Evolutionary conservation across 2,113 vertebrate species (phyloP).

Genomic region (Pangasianodon hypophthalmus): DNA sequence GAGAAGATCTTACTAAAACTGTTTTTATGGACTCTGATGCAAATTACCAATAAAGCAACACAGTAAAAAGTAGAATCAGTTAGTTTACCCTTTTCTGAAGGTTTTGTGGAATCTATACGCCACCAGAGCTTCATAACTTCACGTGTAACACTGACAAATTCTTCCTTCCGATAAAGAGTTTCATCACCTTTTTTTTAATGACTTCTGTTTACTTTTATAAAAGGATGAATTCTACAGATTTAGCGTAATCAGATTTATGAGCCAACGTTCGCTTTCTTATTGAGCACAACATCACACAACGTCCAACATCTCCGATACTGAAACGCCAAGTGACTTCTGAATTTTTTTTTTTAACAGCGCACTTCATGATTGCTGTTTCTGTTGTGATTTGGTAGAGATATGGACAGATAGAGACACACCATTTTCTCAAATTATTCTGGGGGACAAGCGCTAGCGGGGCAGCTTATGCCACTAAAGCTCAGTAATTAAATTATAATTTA

Average conservation of each 20-base stretch:
- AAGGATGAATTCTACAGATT: background rate
- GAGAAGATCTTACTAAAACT: background rate
- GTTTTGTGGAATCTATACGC: background rate
- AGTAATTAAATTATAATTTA: slow-evolving; percentile 99
- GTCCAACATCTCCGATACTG: background rate
- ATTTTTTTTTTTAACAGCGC: background rate
- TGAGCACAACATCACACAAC: background rate
- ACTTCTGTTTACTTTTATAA: background rate
- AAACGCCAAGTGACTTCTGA: background rate
- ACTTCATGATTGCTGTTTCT: background rate
- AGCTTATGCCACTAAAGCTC: slow-evolving; percentile 95
- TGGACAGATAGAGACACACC: slow-evolving; percentile 70
- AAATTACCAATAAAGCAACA: background rate
- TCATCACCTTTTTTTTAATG: background rate
- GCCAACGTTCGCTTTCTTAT: background rate
- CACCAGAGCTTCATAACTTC: background rate
- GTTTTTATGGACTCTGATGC: background rate
- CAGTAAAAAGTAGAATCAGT: background rate
- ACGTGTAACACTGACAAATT: background rate
- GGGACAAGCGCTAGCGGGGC: slow-evolving; percentile 89
- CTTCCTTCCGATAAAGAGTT: background rate
- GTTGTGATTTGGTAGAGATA: slow-evolving; percentile 15
- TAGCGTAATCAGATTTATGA: background rate
- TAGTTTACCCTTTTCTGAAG: background rate
- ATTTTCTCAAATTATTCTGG: slow-evolving; percentile 98